Conservation (phyloP, 2,888 invertebrate species). For the Noctua fimbriata region DNA sequence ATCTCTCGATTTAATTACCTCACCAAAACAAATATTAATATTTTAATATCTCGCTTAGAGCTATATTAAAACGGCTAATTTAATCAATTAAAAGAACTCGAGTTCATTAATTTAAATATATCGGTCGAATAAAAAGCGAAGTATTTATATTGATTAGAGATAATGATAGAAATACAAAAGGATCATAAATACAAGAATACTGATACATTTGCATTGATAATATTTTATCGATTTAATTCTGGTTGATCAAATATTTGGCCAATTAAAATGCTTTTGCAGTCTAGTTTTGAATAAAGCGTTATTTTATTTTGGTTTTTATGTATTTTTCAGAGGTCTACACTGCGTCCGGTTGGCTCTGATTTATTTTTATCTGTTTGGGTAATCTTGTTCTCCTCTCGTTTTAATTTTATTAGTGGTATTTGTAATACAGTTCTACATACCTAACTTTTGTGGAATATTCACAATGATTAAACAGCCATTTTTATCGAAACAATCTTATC, state of each 20-base stretch:
- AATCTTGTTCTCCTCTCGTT: neutral
- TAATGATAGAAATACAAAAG: conserved; percentile 27
- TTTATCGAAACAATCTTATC: neutral
- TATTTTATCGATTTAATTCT: conserved; percentile 16
- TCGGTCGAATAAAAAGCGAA: conserved; percentile 4
- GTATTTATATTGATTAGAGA: conserved; percentile 23
- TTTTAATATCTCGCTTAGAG: conserved; percentile 2
- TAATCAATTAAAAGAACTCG: conserved; percentile 38
- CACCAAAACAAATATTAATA: conserved; percentile 11
- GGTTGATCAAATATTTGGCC: conserved; percentile 22
- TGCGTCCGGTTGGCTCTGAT: neutral
- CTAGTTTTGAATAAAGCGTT: neutral
- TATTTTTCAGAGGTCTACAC: neutral
- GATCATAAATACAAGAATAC: neutral
- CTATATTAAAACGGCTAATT: conserved; percentile 38
- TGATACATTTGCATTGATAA: conserved; percentile 20
- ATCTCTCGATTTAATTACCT: conserved; percentile 18
- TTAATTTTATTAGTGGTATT: neutral
- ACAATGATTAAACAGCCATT: neutral
- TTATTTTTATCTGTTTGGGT: neutral
- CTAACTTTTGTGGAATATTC: neutral
- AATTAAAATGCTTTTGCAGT: conserved; percentile 7
- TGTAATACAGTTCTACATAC: neutral
- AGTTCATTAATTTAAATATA: conserved; percentile 24
- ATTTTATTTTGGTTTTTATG: neutral